Evolutionary conservation across 2,888 invertebrate genomes (phyloP), one percentile per base, ranked within the genome.

Genomic region (Oscheius sp.): DNA sequence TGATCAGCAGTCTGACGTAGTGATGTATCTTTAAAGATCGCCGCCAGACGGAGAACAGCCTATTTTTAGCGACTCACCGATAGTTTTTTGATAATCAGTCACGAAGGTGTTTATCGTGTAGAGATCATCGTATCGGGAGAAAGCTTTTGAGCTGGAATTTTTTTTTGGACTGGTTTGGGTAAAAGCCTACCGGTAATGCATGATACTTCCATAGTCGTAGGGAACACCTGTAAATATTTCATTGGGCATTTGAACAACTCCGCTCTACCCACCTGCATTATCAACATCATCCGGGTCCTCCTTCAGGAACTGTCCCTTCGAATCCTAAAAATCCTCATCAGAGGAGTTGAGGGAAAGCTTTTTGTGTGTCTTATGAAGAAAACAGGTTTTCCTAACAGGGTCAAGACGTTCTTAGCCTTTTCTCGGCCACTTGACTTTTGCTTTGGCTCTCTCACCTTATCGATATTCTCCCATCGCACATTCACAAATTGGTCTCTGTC

Each of bases 161-260:
- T 59, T 11, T 58, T 9, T 21, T 21, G 10, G 42, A 63, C 10
- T 10, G 33, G 29, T 37, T 37, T 21, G n/a, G 32, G 11, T 11
- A 42, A 42, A n/a, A 21, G 48, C 74, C 2, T 63, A 86, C 77
- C 89, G 76, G 74, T 89, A 89, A 74, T 89, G 89, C 89, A 89
- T 89, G 59, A 89, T 89, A 68, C 84, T 84, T 35, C 89, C 89
- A 73, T 89, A 89, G 70, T 89, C 89, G 77, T 89, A 89, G 1
- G 89, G 85, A 2, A 89, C 87, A 5, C 84, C 42, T 42, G 42
- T 42, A 42, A 42, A 21, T 21, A 21, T 21, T 21, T 21, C 21
- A 21, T 21, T 21, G 21, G 21, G 21, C 21, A 21, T 21, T 21
- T 21, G 21, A 21, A 21, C 21, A 21, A 21, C 21, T 21, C 21